These are phyloP conservation scores for Champsocephalus gunnari DNA, from an alignment of 2,797 vertebrate species.

Conservation along the genomic window DNA sequence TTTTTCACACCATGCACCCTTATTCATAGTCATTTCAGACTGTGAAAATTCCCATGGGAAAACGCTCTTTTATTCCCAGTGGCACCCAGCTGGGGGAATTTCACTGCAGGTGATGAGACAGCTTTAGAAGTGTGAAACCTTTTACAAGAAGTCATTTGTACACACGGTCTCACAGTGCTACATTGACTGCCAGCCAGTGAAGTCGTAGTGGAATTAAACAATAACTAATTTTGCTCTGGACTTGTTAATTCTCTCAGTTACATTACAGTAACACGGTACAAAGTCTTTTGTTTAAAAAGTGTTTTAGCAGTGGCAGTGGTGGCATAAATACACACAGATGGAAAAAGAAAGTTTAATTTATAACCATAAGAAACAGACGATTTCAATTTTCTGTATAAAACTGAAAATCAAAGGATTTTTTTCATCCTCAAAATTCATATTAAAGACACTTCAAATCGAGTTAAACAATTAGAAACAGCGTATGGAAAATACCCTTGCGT, in stretches of 20 bases:
- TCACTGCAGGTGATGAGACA: constrained; percentile 57
- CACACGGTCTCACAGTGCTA: constrained; percentile 35
- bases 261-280: constrained; percentile 1
- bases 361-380: not conserved
- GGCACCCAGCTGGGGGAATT: constrained; percentile 27
- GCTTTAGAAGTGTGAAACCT: constrained; percentile 41
- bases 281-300: not conserved
- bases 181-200: constrained; percentile 54
- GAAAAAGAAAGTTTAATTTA: constrained; percentile 6
- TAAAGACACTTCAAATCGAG: not conserved
- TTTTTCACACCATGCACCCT: not conserved
- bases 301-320: not conserved
- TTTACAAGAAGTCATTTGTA: constrained; percentile 59
- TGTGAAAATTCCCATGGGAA: not conserved
- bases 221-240: constrained; percentile 28
- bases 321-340: not conserved
- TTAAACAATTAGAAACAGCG: not conserved
- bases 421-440: constrained; percentile 6
- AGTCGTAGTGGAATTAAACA: constrained; percentile 49
- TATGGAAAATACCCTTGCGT: not conserved
- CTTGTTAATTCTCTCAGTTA: constrained; percentile 13
- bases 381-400: not conserved
- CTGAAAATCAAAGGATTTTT: constrained; percentile 23
- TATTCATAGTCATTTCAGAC: constrained; percentile 6
- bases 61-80: constrained; percentile 7